Percentiles rank a stretch among this genome's conserved stretches.
phyloP scores from a whole-genome alignment of 2,888 invertebrate species.

The Heteromurus nitidus region DNA sequence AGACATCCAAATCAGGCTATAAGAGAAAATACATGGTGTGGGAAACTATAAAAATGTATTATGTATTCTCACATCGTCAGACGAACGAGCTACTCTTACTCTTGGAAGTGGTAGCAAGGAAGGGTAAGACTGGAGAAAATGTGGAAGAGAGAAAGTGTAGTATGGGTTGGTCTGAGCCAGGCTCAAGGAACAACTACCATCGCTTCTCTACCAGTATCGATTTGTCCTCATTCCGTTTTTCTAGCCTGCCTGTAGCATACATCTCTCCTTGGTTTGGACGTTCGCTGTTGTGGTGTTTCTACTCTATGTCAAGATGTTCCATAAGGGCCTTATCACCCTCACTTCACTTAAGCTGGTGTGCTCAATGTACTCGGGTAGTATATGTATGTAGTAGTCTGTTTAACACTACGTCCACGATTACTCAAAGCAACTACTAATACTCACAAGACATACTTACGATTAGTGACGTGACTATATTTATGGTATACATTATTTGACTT shows the following conservation, averaged over 20 bases:
- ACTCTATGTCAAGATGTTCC: constrained; percentile 54
- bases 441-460: no score
- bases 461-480: no score
- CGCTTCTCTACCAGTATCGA: constrained; percentile 64
- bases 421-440: no score
- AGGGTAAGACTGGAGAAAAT: background rate
- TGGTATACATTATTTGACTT: no score
- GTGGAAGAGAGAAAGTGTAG: constrained; percentile 9
- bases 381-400: no score
- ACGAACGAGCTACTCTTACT: no score
- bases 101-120: background rate
- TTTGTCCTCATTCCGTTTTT: constrained; percentile 68
- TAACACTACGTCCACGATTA: no score
- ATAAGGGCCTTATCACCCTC: constrained; percentile 52
- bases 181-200: background rate
- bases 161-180: background rate
- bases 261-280: constrained; percentile 26
- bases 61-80: background rate
- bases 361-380: no score
- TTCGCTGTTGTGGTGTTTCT: constrained; percentile 36
- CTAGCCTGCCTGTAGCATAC: constrained; percentile 53
- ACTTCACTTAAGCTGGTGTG: constrained; percentile 11
- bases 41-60: background rate
- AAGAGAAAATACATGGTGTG: no score
- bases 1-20: no score